These are phyloP conservation scores for Pipra filicauda DNA, from an alignment of 2,113 vertebrate species.

Conservation along the genomic window DNA sequence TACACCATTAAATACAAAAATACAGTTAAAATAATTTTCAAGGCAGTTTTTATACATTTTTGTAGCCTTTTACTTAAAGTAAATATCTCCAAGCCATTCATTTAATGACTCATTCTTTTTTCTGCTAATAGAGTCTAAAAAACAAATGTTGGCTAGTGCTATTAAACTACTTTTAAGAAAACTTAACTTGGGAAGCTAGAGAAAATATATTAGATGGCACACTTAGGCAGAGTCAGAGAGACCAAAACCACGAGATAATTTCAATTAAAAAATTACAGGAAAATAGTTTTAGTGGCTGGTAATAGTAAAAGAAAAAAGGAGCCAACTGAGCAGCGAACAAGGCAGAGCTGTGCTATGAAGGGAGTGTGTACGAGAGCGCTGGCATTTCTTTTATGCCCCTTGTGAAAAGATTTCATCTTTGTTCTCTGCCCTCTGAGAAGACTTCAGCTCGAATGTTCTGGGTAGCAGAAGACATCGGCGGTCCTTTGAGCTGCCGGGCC, in stretches of 20 bases:
- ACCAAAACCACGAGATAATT: neutral
- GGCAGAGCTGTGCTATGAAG: neutral
- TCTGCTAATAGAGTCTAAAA: neutral
- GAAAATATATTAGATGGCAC: neutral
- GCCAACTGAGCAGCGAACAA: neutral
- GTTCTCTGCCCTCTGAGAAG: conserved; percentile 45
- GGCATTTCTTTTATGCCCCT: conserved; percentile 28
- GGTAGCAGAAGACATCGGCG: conserved; percentile 46
- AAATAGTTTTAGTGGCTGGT: neutral
- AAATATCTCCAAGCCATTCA: neutral
- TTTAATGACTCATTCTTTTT: neutral
- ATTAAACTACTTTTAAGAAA: neutral
- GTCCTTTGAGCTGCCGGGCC: conserved; percentile 34
- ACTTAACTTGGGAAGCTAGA: neutral
- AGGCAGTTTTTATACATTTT: neutral
- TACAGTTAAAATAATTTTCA: neutral
- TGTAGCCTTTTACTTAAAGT: neutral
- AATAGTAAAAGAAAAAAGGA: neutral
- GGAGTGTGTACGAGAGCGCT: neutral
- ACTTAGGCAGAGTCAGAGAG: neutral
- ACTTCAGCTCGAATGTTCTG: conserved; percentile 67
- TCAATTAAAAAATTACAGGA: neutral
- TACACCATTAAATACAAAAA: neutral
- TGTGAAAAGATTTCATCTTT: conserved; percentile 38
- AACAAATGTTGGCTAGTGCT: neutral